phyloP scores from a whole-genome alignment of 2,888 invertebrate species.

The Neocrepidodera transversa region DNA sequence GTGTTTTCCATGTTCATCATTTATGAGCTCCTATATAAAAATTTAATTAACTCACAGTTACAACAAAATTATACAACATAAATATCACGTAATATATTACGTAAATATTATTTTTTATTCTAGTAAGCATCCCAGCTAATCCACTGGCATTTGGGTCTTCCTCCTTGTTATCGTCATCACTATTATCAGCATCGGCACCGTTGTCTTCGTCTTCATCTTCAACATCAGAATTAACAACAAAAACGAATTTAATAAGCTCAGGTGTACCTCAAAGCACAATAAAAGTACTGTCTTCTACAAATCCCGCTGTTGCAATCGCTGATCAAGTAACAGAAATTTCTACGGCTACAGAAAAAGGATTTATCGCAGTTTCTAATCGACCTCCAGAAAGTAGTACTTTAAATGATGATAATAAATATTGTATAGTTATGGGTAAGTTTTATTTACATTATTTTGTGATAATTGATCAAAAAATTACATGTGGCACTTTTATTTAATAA shows the following conservation, averaged over 20 bases:
- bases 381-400: constrained; percentile 44
- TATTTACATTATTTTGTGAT: no score
- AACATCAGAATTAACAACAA: constrained; percentile 28
- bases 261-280: constrained; percentile 31
- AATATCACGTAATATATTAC: no score
- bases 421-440: constrained; percentile 62
- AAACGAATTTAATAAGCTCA: constrained; percentile 8
- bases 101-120: constrained; percentile 20
- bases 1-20: no score
- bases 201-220: constrained; percentile 29
- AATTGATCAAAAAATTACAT: no score
- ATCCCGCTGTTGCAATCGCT: background rate
- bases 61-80: no score
- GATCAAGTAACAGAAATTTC: constrained; percentile 13
- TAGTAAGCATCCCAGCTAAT: constrained; percentile 43
- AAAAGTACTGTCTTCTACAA: constrained; percentile 40
- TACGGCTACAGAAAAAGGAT: constrained; percentile 18
- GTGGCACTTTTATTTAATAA: no score
- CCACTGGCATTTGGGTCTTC: constrained; percentile 21
- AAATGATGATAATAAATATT: constrained; percentile 52
- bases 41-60: no score
- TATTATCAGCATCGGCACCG: constrained; percentile 30
- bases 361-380: constrained; percentile 17
- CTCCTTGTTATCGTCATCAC: constrained; percentile 13
- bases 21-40: no score